Base-by-base conservation (phyloP, 1,140 invertebrate genomes). In the Linepithema humile region DNA sequence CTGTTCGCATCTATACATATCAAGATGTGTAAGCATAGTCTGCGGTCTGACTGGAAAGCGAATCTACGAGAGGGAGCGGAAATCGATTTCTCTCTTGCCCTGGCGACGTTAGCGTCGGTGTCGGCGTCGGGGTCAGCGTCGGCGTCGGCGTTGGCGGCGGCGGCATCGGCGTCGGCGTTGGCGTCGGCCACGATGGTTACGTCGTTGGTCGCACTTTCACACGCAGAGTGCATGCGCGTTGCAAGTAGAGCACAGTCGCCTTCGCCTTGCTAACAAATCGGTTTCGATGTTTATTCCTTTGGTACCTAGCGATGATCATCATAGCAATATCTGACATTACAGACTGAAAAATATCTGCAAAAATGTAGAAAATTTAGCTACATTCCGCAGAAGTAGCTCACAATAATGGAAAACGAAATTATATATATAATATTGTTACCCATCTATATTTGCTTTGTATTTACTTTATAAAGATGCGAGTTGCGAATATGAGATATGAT, bases 221-320 rank as follows among this genome's bases (percentile, higher is more conserved):
- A 23, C 32, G 91, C 90, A 92, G 83, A 85, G 92, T 92, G 91
- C 92, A 92, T 93, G 91, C 90, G 64, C 64, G 15, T 38, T 73
- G 70, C 64, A 82, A 88, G 62, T 84, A 86, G 40, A 78, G 50
- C 83, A 83, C 48, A 88, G 83, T 88, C 85, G 84, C 82, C 84
- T 74, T 74, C 75, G 53, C 40, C 40, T 20, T 2, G 5, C n/a
- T 35, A 53, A 3, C 23, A 20, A 43, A 45, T 45, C 67, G 10
- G 32, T 26, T 23, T 15, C n/a, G 12, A 35, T 3, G 5, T 55
- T 20, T 9, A 55, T 55, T 55, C 20, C 9, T 20, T 55, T 20
- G n/a, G n/a, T n/a, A n/a, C n/a, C n/a, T n/a, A n/a, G n/a, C n/a
- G n/a, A n/a, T n/a, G n/a, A n/a, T n/a, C n/a, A n/a, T n/a, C n/a